Conservation (phyloP, 2,888 invertebrate genomes). For the Cheilosia grossa region DNA sequence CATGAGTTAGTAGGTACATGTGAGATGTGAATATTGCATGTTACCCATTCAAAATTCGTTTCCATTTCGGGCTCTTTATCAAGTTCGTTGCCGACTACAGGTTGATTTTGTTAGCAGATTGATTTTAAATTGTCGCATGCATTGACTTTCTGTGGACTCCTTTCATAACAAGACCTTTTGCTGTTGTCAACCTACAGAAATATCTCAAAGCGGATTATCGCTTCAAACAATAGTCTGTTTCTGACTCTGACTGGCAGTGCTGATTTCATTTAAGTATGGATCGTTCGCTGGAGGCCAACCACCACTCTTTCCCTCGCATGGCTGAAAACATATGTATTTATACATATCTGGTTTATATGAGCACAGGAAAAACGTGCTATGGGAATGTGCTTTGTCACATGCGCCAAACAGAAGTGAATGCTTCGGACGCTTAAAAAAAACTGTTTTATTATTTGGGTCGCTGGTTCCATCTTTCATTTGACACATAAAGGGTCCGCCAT, state of each 20-base stretch:
- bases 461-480: neutral
- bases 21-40: too few relatives aligned
- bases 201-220: conserved; percentile 8
- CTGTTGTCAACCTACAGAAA: conserved; percentile 21
- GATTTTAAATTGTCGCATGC: conserved; percentile 2
- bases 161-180: conserved; percentile 30
- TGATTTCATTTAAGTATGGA: conserved; percentile 6
- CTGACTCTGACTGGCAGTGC: conserved; percentile 7
- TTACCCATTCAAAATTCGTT: too few relatives aligned
- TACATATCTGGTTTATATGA: conserved; percentile 20
- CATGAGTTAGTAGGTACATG: too few relatives aligned
- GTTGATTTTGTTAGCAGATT: neutral
- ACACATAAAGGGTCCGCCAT: too few relatives aligned
- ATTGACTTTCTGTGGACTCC: conserved; percentile 6
- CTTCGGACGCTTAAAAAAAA: neutral
- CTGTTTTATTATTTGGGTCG: neutral
- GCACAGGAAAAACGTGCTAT: conserved; percentile 38
- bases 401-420: neutral
- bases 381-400: conserved; percentile 52
- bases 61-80: too few relatives aligned
- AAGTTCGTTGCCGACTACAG: neutral
- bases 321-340: conserved; percentile 21
- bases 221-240: neutral
- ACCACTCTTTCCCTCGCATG: neutral
- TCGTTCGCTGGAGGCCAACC: neutral